phyloP scores from a whole-genome alignment of 2,797 vertebrate genomes.

The Alectoris magna region DNA sequence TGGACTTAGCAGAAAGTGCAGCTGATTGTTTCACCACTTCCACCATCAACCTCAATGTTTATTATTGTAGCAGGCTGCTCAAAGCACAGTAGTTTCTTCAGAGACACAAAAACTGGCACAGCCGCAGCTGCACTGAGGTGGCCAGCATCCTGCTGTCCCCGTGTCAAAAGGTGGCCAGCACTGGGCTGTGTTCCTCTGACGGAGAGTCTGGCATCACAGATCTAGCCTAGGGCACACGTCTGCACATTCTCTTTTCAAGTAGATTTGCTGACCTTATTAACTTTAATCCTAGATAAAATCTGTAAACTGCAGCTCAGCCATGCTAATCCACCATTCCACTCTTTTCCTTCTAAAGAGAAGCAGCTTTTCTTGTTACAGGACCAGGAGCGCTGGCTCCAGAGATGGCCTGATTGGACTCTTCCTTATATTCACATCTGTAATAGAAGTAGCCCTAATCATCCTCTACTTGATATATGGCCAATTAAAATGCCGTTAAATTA shows the following conservation, averaged over 20 bases:
- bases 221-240: accelerated
- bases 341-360: neutral
- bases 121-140: neutral
- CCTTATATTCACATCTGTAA: neutral
- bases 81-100: neutral
- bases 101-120: neutral
- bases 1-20: constrained; percentile 21
- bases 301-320: neutral
- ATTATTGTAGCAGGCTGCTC: constrained; percentile 25
- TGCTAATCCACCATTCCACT: neutral
- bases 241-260: neutral
- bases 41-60: neutral
- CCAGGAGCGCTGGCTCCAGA: neutral
- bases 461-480: neutral
- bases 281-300: neutral
- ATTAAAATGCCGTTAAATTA: neutral
- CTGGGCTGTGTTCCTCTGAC: accelerated
- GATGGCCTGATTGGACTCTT: neutral
- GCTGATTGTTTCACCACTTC: constrained; percentile 21
- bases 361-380: neutral
- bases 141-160: neutral
- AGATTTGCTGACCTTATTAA: neutral
- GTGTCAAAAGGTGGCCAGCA: neutral
- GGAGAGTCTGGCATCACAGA: neutral
- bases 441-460: neutral